phyloP scores from a whole-genome alignment of 2,888 invertebrate genomes.

The Euzetes globulus region DNA sequence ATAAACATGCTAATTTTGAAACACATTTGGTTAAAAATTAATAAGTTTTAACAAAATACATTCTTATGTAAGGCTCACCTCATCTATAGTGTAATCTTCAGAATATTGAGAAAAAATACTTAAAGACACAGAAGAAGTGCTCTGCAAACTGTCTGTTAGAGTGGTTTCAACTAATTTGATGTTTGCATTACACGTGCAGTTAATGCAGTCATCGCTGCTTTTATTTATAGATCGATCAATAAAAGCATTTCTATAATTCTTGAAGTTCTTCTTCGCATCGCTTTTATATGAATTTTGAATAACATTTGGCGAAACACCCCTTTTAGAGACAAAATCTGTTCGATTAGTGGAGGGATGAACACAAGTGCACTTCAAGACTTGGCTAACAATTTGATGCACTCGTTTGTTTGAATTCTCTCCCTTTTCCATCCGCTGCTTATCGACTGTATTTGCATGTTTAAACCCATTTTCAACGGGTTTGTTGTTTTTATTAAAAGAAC shows the following conservation, averaged over 20 bases:
- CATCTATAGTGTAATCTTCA: constrained; percentile 1
- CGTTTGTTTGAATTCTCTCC: background rate
- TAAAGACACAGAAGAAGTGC: background rate
- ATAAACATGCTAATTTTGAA: background rate
- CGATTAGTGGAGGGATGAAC: background rate
- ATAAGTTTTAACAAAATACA: background rate
- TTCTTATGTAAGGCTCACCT: background rate
- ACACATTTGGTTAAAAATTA: background rate
- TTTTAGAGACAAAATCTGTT: background rate
- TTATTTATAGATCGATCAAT: constrained; percentile 15
- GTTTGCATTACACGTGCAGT: constrained; percentile 22
- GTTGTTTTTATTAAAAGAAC: background rate
- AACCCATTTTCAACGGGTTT: background rate
- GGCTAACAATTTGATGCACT: background rate
- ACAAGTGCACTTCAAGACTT: constrained; percentile 2
- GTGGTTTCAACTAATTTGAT: constrained; percentile 1
- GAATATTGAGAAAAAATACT: background rate
- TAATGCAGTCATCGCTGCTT: background rate
- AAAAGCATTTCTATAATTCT: background rate
- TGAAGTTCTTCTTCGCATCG: background rate
- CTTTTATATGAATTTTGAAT: background rate
- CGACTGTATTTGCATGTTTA: background rate
- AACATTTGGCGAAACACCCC: background rate
- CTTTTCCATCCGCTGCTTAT: background rate
- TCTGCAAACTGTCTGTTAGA: background rate